These are phyloP conservation scores for Theristus sp. DNA, from an alignment of 2,888 invertebrate species.

Conservation along the genomic window DNA sequence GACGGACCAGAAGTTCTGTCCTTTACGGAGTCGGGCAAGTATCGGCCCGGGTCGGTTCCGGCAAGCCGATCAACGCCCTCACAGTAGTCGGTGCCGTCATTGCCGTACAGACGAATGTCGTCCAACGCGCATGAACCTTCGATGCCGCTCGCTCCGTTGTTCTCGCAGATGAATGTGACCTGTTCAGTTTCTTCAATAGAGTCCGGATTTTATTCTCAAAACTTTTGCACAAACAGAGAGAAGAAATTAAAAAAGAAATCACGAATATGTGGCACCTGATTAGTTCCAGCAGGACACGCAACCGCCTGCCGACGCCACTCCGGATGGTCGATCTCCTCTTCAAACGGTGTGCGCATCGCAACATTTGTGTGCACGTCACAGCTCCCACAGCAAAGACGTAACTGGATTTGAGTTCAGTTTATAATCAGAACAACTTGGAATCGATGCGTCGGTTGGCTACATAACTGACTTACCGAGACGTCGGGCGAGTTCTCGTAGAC, in stretches of 20 bases:
- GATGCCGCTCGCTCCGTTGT: neutral
- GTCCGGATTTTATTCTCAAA: neutral
- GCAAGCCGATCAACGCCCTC: neutral
- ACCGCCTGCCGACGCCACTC: neutral
- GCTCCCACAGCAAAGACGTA: no score
- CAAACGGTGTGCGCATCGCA: neutral
- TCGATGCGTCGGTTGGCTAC: no score
- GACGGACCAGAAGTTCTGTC: neutral
- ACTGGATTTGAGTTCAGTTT: no score
- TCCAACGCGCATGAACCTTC: neutral
- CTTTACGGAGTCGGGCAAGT: neutral
- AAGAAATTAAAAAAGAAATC: neutral
- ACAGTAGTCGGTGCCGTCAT: neutral
- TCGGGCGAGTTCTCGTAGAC: neutral
- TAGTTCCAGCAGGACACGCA: neutral
- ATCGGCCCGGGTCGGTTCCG: neutral
- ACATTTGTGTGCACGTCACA: no score
- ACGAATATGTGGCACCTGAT: neutral
- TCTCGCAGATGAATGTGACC: neutral
- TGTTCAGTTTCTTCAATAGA: neutral
- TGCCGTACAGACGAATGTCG: neutral
- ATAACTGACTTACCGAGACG: neutral
- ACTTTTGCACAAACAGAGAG: no score
- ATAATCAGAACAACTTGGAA: no score
- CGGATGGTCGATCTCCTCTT: neutral